These are phyloP conservation scores for Adelges cooleyi DNA, from an alignment of 1,140 invertebrate species.

Conservation along the genomic window DNA sequence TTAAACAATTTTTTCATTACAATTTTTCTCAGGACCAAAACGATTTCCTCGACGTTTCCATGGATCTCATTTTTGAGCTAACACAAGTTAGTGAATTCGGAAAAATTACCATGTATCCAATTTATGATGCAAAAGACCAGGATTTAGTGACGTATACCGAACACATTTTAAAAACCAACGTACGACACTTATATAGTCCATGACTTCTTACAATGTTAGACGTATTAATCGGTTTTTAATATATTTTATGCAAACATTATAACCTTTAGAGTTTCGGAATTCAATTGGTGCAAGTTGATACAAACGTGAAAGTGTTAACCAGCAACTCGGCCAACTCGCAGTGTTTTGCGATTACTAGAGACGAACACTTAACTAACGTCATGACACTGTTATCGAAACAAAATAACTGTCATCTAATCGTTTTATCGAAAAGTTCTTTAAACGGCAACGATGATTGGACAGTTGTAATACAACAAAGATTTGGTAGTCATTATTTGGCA, in stretches of 20 bases:
- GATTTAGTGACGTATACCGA: neutral
- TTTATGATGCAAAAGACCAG: neutral
- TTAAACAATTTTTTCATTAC: neutral
- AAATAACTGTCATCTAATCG: neutral
- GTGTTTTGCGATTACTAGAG: neutral
- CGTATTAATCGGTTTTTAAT: no score
- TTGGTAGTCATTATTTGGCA: neutral
- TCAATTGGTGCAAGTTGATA: neutral
- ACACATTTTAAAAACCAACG: neutral
- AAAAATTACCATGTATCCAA: neutral
- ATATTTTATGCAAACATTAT: neutral
- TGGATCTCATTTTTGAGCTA: neutral
- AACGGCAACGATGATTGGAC: neutral
- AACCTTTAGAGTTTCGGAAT: neutral
- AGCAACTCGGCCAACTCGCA: neutral
- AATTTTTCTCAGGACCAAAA: neutral
- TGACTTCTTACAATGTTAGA: no score
- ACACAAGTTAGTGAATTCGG: neutral
- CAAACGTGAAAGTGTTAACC: neutral
- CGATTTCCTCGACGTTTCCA: neutral
- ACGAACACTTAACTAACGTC: neutral
- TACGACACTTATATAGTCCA: no score
- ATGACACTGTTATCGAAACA: neutral
- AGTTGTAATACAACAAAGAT: constrained; percentile 1
- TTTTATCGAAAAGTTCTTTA: neutral